A percentile compares a stretch with the other conserved stretches of the same genome.
Evolutionary conservation across 2,797 vertebrate species (phyloP).

Genomic region (Schizopygopsis pylzovi): DNA sequence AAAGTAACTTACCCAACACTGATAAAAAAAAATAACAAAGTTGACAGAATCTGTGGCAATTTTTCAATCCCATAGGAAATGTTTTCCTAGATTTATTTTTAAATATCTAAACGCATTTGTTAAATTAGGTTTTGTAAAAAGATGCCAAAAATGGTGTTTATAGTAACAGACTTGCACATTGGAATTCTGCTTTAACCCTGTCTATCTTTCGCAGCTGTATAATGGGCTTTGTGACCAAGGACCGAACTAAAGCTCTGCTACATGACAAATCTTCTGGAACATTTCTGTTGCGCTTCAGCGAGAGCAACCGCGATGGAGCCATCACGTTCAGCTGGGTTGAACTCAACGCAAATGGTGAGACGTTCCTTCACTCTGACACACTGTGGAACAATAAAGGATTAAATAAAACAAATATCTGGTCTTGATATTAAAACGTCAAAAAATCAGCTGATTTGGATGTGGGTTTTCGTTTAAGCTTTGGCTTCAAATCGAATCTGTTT

Average conservation of each 20-base stretch:
- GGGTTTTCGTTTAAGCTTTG: background rate
- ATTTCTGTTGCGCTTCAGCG: conserved; percentile 93
- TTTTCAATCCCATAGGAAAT: background rate
- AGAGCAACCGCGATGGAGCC: conserved; percentile 90
- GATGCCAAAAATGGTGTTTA: background rate
- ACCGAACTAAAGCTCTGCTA: conserved; percentile 78
- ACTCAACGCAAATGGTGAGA: conserved; percentile 58
- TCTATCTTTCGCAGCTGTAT: conserved; percentile 78
- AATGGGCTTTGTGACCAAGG: conserved; percentile 92
- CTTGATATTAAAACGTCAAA: background rate
- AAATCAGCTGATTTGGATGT: background rate
- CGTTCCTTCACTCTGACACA: conserved; percentile 5
- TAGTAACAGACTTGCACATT: background rate
- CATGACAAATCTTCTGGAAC: conserved; percentile 83
- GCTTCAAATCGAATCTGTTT: background rate
- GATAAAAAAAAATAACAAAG: background rate
- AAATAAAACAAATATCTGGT: background rate
- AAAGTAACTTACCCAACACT: no score
- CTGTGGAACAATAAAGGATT: background rate
- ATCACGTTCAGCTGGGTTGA: conserved; percentile 93
- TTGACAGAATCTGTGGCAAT: background rate
- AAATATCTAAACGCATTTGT: background rate
- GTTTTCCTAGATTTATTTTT: background rate
- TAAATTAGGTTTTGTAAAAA: background rate
- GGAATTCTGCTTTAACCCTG: background rate